Evolutionary conservation across 53 echinoderm and acorn worm genomes (phyloP), one percentile per base, ranked within the genome.

Genomic region (Temnopleurus reevesii): DNA sequence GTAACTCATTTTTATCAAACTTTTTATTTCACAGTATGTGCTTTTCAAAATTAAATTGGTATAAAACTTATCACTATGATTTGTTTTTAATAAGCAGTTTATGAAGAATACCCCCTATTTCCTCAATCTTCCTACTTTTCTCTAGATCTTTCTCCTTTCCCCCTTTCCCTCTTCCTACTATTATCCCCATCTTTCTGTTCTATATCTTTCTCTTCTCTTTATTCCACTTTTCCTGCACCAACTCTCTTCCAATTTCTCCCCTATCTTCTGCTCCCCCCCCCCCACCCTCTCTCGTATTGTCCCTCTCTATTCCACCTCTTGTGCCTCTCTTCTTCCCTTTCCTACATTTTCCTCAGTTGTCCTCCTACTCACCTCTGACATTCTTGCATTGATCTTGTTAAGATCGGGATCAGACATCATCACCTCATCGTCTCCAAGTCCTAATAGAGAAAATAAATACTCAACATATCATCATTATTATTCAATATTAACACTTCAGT

Each of bases 341-440:
- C n/a, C n/a, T n/a, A n/a, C n/a, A n/a, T n/a, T n/a, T n/a, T n/a
- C n/a, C n/a, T n/a, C n/a, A n/a, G n/a, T n/a, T n/a, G 28, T 77
- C 53, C 38, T 26, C 27, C 0, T 38, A 84, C 26, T 29, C n/a
- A 87, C 88, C 88, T 87, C 88, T 3, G 88, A 87, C 88, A 87
- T 87, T 53, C 88, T 65, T 44, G 88, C 88, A 36, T 87, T 87
- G 35, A 87, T 66, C 88, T 66, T 65, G 35, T 51, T 65, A 5
- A 87, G 88, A 51, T 87, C 88, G 30, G 88, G 88, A 49, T 87
- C 71, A 5, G 88, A 87, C 55, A 87, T 44, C 88, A 87, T 65
- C 7, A 64, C 51, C 21, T 87, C 88, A 53, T 87, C 71, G 51
- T 66, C 71, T 31, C 71, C 88, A 8, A 87, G 66, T 27, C 88